Evolutionary conservation across 2,113 vertebrate genomes (phyloP).

Genomic region (Pachypanchax playfairii): DNA sequence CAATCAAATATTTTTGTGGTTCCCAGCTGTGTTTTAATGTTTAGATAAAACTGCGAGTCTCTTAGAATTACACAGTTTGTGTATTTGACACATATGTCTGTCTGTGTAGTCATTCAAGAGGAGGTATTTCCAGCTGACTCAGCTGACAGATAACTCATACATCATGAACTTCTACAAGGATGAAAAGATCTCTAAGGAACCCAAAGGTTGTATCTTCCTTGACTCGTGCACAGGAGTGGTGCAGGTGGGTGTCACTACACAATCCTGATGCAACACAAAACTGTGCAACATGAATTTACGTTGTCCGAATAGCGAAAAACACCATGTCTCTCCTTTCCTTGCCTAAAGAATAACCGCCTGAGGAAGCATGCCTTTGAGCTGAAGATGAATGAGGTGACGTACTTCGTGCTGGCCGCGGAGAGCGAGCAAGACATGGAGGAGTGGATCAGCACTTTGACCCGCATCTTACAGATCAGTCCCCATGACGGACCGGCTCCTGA

Average conservation of each 20-base stretch:
- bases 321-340: slow-evolving; percentile 1
- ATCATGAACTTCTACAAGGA: slow-evolving; percentile 99
- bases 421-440: slow-evolving; percentile 98
- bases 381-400: slow-evolving; percentile 99
- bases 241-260: slow-evolving; percentile 82
- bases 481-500: slow-evolving; percentile 87
- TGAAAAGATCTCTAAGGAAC: slow-evolving; percentile 98
- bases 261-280: neutral
- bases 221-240: slow-evolving; percentile 97
- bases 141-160: slow-evolving; percentile 95
- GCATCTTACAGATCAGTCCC: slow-evolving; percentile 95
- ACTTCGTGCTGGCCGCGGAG: slow-evolving; percentile 98
- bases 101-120: slow-evolving; percentile 93
- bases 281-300: too few relatives aligned
- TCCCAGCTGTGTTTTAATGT: neutral
- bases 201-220: slow-evolving; percentile 98
- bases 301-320: neutral
- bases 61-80: neutral
- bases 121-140: slow-evolving; percentile 96
- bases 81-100: neutral
- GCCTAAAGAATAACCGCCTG: slow-evolving; percentile 86
- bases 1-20: too few relatives aligned
- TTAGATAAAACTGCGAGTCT: neutral
- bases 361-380: slow-evolving; percentile 96
- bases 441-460: slow-evolving; percentile 94